A percentile compares a stretch with the other conserved stretches of the same genome.
These are phyloP conservation scores for Drosophila hydei DNA, from an alignment of 1,140 invertebrate species.

Conservation along the genomic window DNA sequence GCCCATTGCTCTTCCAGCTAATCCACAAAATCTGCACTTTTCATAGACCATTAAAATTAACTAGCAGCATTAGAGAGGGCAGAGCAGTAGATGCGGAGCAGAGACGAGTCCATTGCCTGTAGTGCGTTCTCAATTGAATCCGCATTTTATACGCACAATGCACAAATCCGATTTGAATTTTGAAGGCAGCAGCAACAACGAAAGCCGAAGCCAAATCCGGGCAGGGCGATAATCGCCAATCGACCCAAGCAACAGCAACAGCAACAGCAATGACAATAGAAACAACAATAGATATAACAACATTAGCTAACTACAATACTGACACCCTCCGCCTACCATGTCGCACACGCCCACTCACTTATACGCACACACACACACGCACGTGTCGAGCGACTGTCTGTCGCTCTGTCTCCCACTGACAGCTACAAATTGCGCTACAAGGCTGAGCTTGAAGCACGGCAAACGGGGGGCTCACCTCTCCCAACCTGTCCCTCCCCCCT, in stretches of 20 bases:
- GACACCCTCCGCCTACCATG: conserved; percentile 44
- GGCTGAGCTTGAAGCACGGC: conserved; percentile 33
- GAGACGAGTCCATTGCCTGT: not conserved
- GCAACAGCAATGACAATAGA: too few relatives aligned
- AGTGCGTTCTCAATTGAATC: conserved; percentile 44
- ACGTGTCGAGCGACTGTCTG: conserved; percentile 56
- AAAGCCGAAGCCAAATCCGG: conserved; percentile 30
- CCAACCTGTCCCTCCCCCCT: not conserved
- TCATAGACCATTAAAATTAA: conserved; percentile 81
- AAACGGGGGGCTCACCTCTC: not conserved
- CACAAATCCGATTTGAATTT: conserved; percentile 71
- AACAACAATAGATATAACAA: conserved; percentile 12
- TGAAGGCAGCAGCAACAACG: conserved; percentile 31
- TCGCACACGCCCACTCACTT: conserved; percentile 45
- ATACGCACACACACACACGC: conserved; percentile 27
- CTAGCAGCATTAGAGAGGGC: conserved; percentile 41
- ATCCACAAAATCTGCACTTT: conserved; percentile 69
- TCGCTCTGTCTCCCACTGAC: conserved; percentile 62
- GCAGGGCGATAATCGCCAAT: conserved; percentile 67
- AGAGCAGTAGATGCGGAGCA: not conserved
- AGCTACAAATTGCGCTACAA: conserved; percentile 78
- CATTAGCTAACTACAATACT: conserved; percentile 65
- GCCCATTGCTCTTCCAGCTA: conserved; percentile 41
- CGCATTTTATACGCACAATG: conserved; percentile 62
- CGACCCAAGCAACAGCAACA: conserved; percentile 24